A percentile compares a stretch with the other conserved stretches of the same genome.
Evolutionary conservation across 1,140 invertebrate species (phyloP).

Genomic region (Drosophila bipectinata): DNA sequence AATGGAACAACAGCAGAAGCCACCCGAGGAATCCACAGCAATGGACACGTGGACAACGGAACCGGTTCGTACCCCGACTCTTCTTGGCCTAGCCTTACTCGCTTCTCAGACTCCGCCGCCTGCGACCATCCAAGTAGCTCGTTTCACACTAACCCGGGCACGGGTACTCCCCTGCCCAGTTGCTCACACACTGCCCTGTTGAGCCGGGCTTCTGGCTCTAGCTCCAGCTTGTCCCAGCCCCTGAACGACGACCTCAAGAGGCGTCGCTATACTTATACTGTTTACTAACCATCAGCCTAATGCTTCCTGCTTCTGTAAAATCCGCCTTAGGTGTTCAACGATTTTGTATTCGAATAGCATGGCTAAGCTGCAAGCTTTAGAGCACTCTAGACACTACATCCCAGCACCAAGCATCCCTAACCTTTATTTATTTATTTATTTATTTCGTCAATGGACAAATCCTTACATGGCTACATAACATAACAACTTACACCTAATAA

Average conservation of each 20-base stretch:
- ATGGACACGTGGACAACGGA: constrained; percentile 54
- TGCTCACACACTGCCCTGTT: constrained; percentile 69
- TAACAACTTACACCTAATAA: too few relatives aligned
- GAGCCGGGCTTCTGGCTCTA: constrained; percentile 15
- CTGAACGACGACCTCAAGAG: constrained; percentile 41
- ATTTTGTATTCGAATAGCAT: constrained; percentile 44
- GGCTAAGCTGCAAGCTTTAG: constrained; percentile 33
- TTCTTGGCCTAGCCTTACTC: constrained; percentile 59
- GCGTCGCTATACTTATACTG: constrained; percentile 77
- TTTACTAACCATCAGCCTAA: constrained; percentile 59
- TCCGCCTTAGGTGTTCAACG: constrained; percentile 15
- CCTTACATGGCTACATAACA: too few relatives aligned
- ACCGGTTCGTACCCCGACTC: constrained; percentile 68
- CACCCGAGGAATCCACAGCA: constrained; percentile 18
- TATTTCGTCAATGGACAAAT: too few relatives aligned
- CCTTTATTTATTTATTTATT: too few relatives aligned
- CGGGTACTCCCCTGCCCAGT: constrained; percentile 11
- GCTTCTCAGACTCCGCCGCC: constrained; percentile 51
- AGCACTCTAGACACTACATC: background rate
- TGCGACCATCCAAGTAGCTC: constrained; percentile 66
- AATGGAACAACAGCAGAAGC: constrained; percentile 32
- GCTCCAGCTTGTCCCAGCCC: constrained; percentile 48
- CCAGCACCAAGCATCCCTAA: constrained; percentile 9
- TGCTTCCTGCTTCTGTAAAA: constrained; percentile 20
- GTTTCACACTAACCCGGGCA: constrained; percentile 50